Evolutionary conservation across 2,888 invertebrate genomes (phyloP).

Genomic region (Acrocyrtus sp.): DNA sequence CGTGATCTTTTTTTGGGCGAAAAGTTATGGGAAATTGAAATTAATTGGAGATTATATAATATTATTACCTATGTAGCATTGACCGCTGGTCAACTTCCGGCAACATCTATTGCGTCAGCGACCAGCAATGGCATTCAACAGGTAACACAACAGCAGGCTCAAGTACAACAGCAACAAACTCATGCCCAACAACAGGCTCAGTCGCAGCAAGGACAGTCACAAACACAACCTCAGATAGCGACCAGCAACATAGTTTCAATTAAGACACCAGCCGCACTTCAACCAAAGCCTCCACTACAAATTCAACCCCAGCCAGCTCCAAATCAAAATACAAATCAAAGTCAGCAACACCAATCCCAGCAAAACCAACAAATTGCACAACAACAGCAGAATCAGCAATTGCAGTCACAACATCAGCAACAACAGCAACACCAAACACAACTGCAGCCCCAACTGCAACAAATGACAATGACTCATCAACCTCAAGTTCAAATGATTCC

Average conservation of each 20-base stretch:
- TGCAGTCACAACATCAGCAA: conserved; percentile 51
- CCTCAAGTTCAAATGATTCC: conserved; percentile 62
- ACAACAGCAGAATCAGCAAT: conserved; percentile 47
- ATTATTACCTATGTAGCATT: conserved; percentile 65
- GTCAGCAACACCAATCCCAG: conserved; percentile 42
- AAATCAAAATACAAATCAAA: conserved; percentile 26
- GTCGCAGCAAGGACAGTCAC: conserved; percentile 49
- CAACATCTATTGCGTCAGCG: conserved; percentile 67
- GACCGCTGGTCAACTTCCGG: conserved; percentile 66
- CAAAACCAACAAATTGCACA: conserved; percentile 60
- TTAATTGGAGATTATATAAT: no score
- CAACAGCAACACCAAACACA: conserved; percentile 66
- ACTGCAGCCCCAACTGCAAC: conserved; percentile 65
- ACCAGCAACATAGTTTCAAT: conserved; percentile 44
- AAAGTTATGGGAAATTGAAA: no score
- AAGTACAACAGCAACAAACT: conserved; percentile 45
- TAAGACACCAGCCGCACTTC: conserved; percentile 57
- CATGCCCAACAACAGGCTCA: conserved; percentile 48
- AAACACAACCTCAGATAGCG: conserved; percentile 42
- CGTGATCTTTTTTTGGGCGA: no score
- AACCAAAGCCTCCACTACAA: conserved; percentile 60
- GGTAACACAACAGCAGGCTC: conserved; percentile 63
- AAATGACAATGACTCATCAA: conserved; percentile 60
- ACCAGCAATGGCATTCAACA: conserved; percentile 63
- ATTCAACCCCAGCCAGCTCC: conserved; percentile 58